A percentile compares a stretch with the other conserved stretches of the same genome.
These are phyloP conservation scores for Oreochromis mossambicus DNA, from an alignment of 2,797 vertebrate genomes.

Conservation along the genomic window DNA sequence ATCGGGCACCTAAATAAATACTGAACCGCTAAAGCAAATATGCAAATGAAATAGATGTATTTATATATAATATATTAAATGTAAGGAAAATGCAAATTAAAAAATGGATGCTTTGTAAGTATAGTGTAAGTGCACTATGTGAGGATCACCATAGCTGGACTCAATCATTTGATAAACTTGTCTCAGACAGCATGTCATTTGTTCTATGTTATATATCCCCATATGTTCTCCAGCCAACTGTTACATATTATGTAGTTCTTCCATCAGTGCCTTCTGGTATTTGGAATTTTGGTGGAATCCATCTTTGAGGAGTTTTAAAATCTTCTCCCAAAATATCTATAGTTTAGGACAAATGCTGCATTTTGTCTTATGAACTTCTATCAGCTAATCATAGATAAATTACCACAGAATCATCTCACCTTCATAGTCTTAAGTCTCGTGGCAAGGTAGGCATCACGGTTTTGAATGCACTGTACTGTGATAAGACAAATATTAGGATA, in stretches of 20 bases:
- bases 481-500: background rate
- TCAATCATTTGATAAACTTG: background rate
- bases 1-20: background rate
- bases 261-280: background rate
- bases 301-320: background rate
- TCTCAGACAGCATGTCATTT: background rate
- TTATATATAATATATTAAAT: background rate
- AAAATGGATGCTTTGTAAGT: background rate
- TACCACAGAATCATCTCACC: constrained; percentile 31
- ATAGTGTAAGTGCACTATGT: background rate
- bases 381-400: background rate
- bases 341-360: background rate
- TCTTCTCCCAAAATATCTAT: background rate
- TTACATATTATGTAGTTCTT: background rate
- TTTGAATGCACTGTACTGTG: constrained; percentile 65
- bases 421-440: constrained; percentile 59
- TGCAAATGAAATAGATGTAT: background rate
- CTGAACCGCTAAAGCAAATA: background rate
- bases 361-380: background rate
- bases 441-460: constrained; percentile 58
- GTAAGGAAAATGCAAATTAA: background rate
- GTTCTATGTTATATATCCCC: background rate
- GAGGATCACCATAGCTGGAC: background rate
- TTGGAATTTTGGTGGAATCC: background rate
- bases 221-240: background rate